Base-by-base conservation (phyloP, 2,888 invertebrate genomes). In the Pardosa pseudoannulata region DNA sequence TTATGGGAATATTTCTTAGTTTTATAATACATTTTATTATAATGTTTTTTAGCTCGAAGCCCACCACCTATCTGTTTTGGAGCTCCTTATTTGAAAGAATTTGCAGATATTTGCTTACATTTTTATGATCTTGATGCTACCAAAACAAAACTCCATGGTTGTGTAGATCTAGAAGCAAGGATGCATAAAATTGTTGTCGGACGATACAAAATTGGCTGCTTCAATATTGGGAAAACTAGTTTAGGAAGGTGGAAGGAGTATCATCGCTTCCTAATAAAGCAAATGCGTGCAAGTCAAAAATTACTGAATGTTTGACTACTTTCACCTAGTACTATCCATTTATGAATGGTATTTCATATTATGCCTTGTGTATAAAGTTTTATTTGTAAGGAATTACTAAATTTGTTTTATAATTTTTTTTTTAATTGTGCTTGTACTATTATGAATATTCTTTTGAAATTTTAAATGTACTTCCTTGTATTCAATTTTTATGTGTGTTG, bases 31-130 rank as follows among this genome's bases (percentile, higher is more conserved):
- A n/a, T n/a, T n/a, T n/a, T n/a, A n/a, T n/a, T n/a, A n/a, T n/a
- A 46, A 28, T 50, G 1, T 74, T 62, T 72, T 71, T 11, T 27
- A 85, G 85, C 85, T 27, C 64, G 67, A n/a, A 92, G 91, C 86
- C 92, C 92, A 5, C 92, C 92, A 28, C 91, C 92, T 0, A 50
- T 92, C 16, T 92, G 92, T 88, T 90, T 91, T 85, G 91, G 89
- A n/a, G 89, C 92, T 41, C 92, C 92, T 1, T 88, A 91, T 76
- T 88, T 92, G 46, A 90, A 91, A 70, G 90, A 91, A 19, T 90
- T 90, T 62, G 92, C 92, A 70, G 90, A 91, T 36, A 71, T 92
- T 0, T 92, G 92, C 88, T 28, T 92, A 0, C 80, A 89, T 41
- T 90, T 92, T 81, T 90, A 91, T 80, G 89, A 91, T 71, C 88